Evolutionary conservation across 2,113 vertebrate species (phyloP).

Genomic region (Oreotrochilus melanogaster): DNA sequence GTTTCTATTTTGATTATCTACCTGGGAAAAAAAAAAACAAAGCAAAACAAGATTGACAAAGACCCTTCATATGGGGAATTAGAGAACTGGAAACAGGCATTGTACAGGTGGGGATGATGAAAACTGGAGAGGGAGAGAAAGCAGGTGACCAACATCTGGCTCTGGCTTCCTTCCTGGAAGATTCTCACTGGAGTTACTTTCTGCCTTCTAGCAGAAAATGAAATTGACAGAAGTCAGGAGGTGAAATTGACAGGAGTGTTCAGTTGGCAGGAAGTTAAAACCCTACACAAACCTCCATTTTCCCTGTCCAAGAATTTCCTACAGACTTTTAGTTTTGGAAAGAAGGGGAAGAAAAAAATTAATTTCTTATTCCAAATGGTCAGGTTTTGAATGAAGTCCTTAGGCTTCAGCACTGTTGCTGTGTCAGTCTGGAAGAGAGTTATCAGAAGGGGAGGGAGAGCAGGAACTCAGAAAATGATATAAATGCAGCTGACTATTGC

Average conservation of each 20-base stretch:
- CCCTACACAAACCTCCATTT: not conserved
- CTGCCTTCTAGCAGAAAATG: constrained; percentile 26
- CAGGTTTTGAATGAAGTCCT: not conserved
- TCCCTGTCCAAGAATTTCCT: not conserved
- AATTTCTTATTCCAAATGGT: not conserved
- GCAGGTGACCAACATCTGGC: constrained; percentile 17
- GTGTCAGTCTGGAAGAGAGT: not conserved
- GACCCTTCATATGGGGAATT: not conserved
- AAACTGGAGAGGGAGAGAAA: not conserved
- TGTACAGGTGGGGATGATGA: not conserved
- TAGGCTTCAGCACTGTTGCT: not conserved
- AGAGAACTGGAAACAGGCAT: not conserved
- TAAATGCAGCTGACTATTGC: not conserved
- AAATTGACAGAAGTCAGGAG: not conserved
- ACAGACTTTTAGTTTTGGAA: not conserved
- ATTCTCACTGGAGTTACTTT: not conserved
- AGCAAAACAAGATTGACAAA: not conserved
- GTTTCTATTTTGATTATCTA: not conserved
- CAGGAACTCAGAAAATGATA: not conserved
- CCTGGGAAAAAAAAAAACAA: not conserved
- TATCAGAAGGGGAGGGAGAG: not conserved
- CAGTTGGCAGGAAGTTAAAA: not conserved
- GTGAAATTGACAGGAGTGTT: not conserved
- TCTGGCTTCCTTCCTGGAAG: constrained; percentile 41
- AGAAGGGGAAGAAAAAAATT: not conserved